Conservation (phyloP, 2,113 vertebrate genomes). For the Malurus melanocephalus region DNA sequence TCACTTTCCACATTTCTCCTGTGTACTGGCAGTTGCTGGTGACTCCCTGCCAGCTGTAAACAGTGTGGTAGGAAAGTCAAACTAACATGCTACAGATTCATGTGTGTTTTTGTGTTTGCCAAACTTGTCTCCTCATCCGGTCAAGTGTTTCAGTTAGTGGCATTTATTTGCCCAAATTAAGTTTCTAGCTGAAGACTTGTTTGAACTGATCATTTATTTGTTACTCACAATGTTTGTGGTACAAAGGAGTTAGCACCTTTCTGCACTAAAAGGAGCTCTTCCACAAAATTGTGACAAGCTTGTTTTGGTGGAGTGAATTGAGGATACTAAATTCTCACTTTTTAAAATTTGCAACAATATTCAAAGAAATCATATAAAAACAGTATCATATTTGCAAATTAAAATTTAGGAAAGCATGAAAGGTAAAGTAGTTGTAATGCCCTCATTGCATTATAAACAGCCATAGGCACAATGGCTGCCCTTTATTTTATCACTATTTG, state of each 20-base stretch:
- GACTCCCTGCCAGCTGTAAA: conserved; percentile 68
- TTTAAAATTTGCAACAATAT: neutral
- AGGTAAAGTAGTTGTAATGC: neutral
- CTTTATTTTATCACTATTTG: conserved; percentile 41
- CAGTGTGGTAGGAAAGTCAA: conserved; percentile 68
- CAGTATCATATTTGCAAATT: neutral
- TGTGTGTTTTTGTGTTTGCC: conserved; percentile 63
- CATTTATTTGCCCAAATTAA: neutral
- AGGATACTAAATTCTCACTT: neutral
- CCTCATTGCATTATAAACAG: neutral
- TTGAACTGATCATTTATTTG: conserved; percentile 23
- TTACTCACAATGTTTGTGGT: conserved; percentile 6
- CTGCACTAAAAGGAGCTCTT: neutral
- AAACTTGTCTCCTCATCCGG: conserved; percentile 39
- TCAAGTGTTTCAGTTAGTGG: conserved; percentile 52
- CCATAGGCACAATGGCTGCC: neutral
- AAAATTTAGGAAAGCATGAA: neutral
- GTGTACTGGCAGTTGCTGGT: conserved; percentile 65
- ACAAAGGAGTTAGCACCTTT: conserved; percentile 2
- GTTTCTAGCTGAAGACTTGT: conserved; percentile 49
- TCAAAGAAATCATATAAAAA: neutral
- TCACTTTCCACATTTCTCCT: conserved; percentile 63
- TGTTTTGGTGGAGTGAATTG: neutral
- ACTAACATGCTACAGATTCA: conserved; percentile 63
- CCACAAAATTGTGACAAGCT: neutral